Conservation (phyloP, 2,113 vertebrate species). For the Pterocles gutturalis region DNA sequence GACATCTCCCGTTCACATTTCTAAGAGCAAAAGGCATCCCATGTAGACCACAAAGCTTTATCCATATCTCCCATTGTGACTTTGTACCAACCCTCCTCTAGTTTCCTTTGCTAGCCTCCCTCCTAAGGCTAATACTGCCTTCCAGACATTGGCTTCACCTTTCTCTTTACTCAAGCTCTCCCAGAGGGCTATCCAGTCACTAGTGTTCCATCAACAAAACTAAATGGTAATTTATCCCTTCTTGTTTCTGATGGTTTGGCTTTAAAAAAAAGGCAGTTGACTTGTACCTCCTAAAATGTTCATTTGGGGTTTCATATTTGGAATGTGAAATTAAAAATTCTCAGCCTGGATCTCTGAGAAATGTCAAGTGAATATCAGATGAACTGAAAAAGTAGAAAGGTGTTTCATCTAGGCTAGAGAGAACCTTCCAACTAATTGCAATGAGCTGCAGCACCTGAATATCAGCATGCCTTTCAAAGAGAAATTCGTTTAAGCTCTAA, state of each 20-base stretch:
- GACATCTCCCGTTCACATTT: neutral
- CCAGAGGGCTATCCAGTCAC: neutral
- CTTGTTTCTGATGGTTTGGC: neutral
- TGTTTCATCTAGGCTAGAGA: neutral
- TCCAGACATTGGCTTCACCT: neutral
- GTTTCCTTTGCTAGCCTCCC: neutral
- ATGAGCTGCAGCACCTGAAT: neutral
- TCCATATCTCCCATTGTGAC: fast-evolving
- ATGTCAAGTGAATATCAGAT: neutral
- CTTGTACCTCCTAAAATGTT: neutral
- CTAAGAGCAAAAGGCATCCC: neutral
- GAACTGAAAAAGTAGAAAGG: neutral
- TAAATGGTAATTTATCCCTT: neutral
- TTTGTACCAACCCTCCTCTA: neutral
- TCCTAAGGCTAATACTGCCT: neutral
- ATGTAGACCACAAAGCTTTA: neutral
- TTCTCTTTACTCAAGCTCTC: neutral
- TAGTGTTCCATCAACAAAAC: neutral
- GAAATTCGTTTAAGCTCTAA: neutral
- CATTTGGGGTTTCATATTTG: neutral
- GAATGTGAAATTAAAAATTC: neutral
- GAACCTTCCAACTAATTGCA: neutral
- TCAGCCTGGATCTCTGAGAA: neutral
- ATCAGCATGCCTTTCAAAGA: neutral
- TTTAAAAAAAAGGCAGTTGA: neutral